Evolutionary conservation across 2,113 vertebrate species (phyloP).

Genomic region (Litocranius walleri): DNA sequence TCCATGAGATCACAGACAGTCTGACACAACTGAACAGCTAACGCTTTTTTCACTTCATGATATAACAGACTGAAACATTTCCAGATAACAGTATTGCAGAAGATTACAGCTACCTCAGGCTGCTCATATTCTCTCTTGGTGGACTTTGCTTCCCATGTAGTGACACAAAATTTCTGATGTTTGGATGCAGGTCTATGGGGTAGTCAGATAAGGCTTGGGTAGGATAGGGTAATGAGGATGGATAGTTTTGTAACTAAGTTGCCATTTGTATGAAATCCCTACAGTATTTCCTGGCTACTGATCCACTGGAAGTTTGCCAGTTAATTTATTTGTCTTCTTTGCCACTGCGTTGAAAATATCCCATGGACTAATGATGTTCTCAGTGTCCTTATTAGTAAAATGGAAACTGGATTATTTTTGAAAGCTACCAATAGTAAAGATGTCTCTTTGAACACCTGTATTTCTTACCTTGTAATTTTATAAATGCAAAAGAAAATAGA

Average conservation of each 20-base stretch:
- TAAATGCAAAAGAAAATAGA: background rate
- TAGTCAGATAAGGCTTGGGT: too few species aligned
- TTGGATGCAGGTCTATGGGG: background rate
- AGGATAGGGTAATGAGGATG: fast-evolving
- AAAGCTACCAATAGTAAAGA: background rate
- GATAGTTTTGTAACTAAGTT: background rate
- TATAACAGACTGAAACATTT: background rate
- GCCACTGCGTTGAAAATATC: background rate
- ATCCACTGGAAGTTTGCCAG: background rate
- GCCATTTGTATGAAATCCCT: fast-evolving
- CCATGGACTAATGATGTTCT: background rate
- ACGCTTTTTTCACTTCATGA: background rate
- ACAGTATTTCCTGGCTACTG: background rate
- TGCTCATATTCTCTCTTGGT: background rate
- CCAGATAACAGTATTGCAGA: background rate
- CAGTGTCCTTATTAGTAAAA: background rate
- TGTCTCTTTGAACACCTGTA: background rate
- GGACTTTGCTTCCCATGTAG: background rate
- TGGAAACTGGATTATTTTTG: background rate
- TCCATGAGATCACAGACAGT: background rate
- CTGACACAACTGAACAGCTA: background rate
- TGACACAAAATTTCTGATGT: background rate
- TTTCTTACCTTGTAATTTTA: background rate
- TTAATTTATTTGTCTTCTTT: background rate
- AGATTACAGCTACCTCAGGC: background rate